Evolutionary conservation across 2,797 vertebrate genomes (phyloP).

Genomic region (Pantherophis vulpinus): DNA sequence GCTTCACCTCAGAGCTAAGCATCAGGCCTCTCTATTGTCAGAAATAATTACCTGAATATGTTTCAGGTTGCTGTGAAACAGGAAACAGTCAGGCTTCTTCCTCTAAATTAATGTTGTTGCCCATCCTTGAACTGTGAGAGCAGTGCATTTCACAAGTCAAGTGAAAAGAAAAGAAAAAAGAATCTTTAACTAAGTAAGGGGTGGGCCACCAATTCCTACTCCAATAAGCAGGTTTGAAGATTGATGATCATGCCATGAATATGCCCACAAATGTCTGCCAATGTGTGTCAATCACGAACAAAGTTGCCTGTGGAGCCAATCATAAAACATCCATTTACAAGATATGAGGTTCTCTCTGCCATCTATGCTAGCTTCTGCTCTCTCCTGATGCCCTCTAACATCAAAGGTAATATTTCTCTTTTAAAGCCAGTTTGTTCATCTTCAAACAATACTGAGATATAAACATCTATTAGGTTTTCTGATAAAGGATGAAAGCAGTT

Average conservation of each 20-base stretch:
- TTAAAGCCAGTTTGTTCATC: not conserved
- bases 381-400: not conserved
- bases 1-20: constrained; percentile 51
- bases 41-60: constrained; percentile 58
- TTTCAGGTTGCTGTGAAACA: constrained; percentile 41
- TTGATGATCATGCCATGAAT: not conserved
- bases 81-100: constrained; percentile 28
- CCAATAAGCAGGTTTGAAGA: not conserved
- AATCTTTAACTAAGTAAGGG: not conserved
- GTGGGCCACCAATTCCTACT: not conserved
- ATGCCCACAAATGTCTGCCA: not conserved
- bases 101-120: constrained; percentile 36
- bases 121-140: constrained; percentile 21
- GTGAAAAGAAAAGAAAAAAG: not conserved
- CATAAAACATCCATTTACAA: not conserved
- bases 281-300: not conserved
- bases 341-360: not conserved
- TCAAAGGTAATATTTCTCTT: not conserved
- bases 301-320: not conserved
- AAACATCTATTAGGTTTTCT: not conserved
- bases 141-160: constrained; percentile 12
- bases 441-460: not conserved
- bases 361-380: not conserved
- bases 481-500: not conserved
- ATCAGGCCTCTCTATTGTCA: constrained; percentile 60